Conservation (phyloP, 2,888 invertebrate genomes). For the Drosophila mimetica region DNA sequence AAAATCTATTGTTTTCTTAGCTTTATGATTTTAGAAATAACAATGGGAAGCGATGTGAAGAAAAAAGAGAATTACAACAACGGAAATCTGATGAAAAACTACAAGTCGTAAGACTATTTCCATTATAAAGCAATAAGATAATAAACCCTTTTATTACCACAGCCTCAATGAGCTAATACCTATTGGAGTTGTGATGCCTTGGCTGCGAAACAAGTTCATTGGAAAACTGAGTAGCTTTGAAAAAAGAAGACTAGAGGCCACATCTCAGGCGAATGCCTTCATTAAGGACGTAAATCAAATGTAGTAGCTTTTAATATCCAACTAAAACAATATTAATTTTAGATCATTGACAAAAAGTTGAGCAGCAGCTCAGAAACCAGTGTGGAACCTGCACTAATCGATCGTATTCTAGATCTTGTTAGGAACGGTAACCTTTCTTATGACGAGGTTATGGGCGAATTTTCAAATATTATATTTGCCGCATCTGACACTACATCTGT, state of each 20-base stretch:
- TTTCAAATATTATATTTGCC: constrained; percentile 1
- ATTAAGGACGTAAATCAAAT: neutral
- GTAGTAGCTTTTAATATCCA: neutral
- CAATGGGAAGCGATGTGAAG: neutral
- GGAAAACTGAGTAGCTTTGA: neutral
- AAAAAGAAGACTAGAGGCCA: neutral
- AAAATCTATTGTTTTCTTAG: neutral
- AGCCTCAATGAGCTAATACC: neutral
- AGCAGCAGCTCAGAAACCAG: neutral
- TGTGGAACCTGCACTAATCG: neutral
- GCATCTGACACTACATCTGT: neutral
- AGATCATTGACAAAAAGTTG: neutral
- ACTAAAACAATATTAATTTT: neutral
- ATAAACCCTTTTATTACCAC: neutral
- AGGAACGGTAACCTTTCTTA: neutral
- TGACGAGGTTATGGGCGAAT: neutral
- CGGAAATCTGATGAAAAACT: neutral
- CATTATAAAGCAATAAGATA: neutral
- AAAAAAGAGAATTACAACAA: neutral
- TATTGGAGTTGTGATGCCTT: neutral
- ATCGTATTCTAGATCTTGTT: neutral
- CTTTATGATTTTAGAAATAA: neutral
- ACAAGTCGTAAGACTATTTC: neutral
- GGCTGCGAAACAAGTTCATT: neutral
- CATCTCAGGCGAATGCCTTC: neutral